Conservation (phyloP, 2,888 invertebrate species). For the Labia minor region DNA sequence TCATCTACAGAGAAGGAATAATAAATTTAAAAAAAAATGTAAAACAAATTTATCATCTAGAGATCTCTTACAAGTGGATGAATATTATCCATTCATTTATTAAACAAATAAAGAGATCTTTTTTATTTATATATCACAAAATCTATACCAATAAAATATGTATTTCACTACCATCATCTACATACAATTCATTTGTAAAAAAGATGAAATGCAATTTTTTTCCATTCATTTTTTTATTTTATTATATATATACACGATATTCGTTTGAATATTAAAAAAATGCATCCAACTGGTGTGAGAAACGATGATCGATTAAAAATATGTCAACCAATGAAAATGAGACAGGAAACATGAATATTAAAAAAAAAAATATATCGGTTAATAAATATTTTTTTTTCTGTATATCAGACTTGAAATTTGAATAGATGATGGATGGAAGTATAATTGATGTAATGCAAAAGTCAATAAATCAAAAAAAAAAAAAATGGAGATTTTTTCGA, state of each 20-base stretch:
- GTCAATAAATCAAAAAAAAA: background rate
- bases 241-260: background rate
- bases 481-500: background rate
- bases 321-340: constrained; percentile 1
- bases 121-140: too few species aligned
- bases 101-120: too few species aligned
- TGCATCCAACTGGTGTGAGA: background rate
- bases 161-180: too few species aligned
- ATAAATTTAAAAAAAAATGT: too few species aligned
- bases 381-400: background rate
- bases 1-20: too few species aligned
- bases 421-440: constrained; percentile 1
- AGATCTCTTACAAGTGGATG: too few species aligned
- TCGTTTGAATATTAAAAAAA: background rate
- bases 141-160: too few species aligned
- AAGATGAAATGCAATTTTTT: too few species aligned
- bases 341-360: background rate
- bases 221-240: background rate
- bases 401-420: background rate
- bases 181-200: too few species aligned
- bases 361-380: too few species aligned
- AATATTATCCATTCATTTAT: too few species aligned
- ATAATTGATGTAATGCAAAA: background rate
- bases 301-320: background rate
- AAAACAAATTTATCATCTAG: too few species aligned